Evolutionary conservation across 2,113 vertebrate genomes (phyloP).

Genomic region (Channa maculata): DNA sequence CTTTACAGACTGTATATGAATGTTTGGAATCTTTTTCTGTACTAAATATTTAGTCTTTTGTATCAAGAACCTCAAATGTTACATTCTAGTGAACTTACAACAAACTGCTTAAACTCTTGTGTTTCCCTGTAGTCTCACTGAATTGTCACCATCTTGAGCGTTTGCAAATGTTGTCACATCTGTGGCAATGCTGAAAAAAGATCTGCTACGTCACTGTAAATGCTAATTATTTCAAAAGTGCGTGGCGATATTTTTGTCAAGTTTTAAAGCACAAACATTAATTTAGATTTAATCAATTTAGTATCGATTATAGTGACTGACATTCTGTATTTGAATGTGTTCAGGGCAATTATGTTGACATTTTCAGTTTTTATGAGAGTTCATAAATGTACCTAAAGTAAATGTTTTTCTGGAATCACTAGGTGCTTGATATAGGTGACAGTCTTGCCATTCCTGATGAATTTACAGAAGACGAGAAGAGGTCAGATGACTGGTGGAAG

Average conservation of each 20-base stretch:
- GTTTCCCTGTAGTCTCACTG: background rate
- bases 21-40: background rate
- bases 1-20: background rate
- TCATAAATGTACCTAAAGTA: background rate
- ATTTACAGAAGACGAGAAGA: conserved; percentile 94
- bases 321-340: background rate
- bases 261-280: no score
- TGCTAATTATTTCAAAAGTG: no score
- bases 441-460: conserved; percentile 94
- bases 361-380: background rate
- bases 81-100: background rate
- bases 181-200: no score
- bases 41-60: background rate
- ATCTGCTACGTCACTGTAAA: no score
- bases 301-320: no score
- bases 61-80: background rate
- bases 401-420: conserved; percentile 20
- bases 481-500: conserved; percentile 91
- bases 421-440: conserved; percentile 96
- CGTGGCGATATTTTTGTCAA: no score
- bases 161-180: no score
- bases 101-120: background rate
- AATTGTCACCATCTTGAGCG: background rate
- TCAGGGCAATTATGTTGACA: background rate
- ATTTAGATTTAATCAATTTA: no score